phyloP scores from a whole-genome alignment of 1,140 invertebrate genomes.

The Aphis craccivora region DNA sequence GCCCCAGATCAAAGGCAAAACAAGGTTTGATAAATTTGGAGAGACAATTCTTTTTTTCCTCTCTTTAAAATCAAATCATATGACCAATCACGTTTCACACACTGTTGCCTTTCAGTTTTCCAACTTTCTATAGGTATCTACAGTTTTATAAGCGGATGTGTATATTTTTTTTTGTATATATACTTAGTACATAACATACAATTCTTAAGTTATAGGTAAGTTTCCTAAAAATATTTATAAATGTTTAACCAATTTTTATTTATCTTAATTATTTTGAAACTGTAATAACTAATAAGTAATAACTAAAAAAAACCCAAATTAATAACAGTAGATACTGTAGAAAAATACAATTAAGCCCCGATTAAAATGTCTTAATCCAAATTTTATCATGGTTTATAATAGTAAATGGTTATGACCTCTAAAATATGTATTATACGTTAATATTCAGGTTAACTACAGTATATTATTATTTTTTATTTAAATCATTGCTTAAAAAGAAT shows the following conservation, averaged over 20 bases:
- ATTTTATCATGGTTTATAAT: not conserved
- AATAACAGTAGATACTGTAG: not conserved
- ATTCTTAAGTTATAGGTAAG: not conserved
- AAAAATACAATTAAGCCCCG: not conserved
- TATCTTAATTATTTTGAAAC: not conserved
- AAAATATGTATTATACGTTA: not conserved
- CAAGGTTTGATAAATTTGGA: constrained; percentile 52
- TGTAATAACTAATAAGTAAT: not conserved
- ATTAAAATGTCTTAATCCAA: not conserved
- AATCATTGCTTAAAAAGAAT: not conserved
- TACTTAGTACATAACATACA: not conserved
- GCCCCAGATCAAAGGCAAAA: constrained; percentile 52
- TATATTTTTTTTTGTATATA: not conserved
- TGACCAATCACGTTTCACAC: constrained; percentile 56
- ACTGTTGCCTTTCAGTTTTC: constrained; percentile 28
- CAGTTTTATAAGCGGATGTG: not conserved
- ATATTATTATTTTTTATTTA: not conserved
- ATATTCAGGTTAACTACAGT: not conserved
- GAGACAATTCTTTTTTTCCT: constrained; percentile 45
- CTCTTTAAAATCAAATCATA: constrained; percentile 52
- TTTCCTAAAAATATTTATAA: not conserved
- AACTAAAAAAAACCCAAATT: not conserved
- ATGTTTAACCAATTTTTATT: not conserved
- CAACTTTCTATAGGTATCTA: constrained; percentile 19
- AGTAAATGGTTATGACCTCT: not conserved